Base-by-base conservation (phyloP, 2,113 vertebrate species). In the Columbina picui region DNA sequence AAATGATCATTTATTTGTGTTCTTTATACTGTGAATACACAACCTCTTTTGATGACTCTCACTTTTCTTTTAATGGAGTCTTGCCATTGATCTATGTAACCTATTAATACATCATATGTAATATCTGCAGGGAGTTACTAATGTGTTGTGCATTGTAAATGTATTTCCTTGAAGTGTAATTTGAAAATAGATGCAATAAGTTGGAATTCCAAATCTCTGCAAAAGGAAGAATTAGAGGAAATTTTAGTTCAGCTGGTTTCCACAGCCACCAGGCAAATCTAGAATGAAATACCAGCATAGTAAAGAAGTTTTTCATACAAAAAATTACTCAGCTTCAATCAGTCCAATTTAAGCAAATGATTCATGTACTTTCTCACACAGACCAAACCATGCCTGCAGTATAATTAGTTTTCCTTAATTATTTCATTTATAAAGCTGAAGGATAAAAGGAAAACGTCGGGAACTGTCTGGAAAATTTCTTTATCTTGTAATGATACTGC, bases 21-120 rank as follows among this genome's bases (percentile, higher is more conserved):
- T 89, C 27, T 61, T 80, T 64, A 27, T 3, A 20, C 3, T 53
- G 10, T 39, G 29, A 87, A 59, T 7, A 57, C 5, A 38, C 3
- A 53, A 36, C 3, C 2, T 57, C 6, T 70, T 65, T 55, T 63
- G n/a, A 61, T 61, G 14, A 74, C 7, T 38, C 1, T 3, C 3
- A 27, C 2, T 45, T 55, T 87, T 47, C 68, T 65, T 34, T 10
- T 1, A 77, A 41, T 25, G 8, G 82, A 67, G 6, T 61, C 29
- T 49, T 53, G 17, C 11, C 30, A 30, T 18, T 84, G 27, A 39
- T 57, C 32, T 52, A 3, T 52, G 13, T 59, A 75, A 57, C 3
- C 12, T 34, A 21, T 39, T 41, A 49, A 19, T 38, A 43, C 0
- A 0, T 64, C 34, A 17, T 9, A 32, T 9, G 2, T 52, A 29